Base-by-base conservation (phyloP, 2,113 vertebrate genomes). In the human (Homo sapiens) region DNA sequence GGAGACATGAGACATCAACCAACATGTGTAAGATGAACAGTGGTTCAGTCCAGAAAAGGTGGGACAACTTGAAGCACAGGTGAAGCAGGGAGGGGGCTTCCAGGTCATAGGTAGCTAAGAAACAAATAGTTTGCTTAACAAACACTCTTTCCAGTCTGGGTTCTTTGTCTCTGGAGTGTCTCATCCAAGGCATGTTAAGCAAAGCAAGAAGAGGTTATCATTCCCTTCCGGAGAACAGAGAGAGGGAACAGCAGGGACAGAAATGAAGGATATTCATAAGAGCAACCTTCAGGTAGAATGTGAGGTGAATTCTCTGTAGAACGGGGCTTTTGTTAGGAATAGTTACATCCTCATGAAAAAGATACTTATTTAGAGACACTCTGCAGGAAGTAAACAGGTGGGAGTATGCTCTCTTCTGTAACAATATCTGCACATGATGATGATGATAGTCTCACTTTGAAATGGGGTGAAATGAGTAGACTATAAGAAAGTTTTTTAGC, bases 121-220 rank as follows among this genome's bases (percentile, higher is more conserved):
- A 52, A 52, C 50, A 52, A 52, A 52, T 12, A 9, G 48, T 48
- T 48, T 48, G 48, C 48, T 48, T 48, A 48, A 48, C 48, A 48
- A 9, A 48, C 48, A 48, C 48, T 48, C 48, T 48, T 48, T 52
- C 17, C 72, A 48, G 14, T 2, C 8, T 5, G 6, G 45, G 13
- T 43, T 7, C 52, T 73, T 27, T 12, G 30, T 40, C 52, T 61
- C n/a, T 6, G 12, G 38, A 43, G 11, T 9, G 20, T 64, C 45
- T 27, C 17, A 27, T 12, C 70, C 20, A 17, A 0, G 4, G 38
- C 32, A 10, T 50, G 50, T n/a, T 55, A 17, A 82, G 68, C 10
- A 6, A 55, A 17, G 9, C 16, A 1, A n/a, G n/a, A 45, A 25
- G 40, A 50, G 50, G 50, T 1, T 0, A 0, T 4, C 1, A 7